Percentiles rank a stretch among this genome's conserved stretches.
These are phyloP conservation scores for Nymphalis io DNA, from an alignment of 1,140 invertebrate genomes.

Conservation along the genomic window DNA sequence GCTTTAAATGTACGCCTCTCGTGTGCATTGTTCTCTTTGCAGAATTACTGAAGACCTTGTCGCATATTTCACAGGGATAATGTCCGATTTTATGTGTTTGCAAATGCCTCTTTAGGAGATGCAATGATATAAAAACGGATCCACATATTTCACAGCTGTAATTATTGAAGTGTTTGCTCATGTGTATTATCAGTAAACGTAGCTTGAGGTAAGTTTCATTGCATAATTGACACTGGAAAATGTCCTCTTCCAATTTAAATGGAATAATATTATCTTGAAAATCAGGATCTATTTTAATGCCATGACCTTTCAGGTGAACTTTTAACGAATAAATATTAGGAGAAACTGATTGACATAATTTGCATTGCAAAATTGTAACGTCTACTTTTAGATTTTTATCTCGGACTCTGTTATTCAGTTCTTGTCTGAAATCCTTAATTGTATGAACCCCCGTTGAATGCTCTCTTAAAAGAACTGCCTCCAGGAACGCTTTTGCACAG, in stretches of 20 bases:
- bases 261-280: conserved; percentile 65
- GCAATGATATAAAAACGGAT: conserved; percentile 75
- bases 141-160: conserved; percentile 74
- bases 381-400: conserved; percentile 67
- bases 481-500: conserved; percentile 52
- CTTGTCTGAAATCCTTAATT: conserved; percentile 46
- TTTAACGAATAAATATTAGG: conserved; percentile 50
- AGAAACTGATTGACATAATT: conserved; percentile 47
- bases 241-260: conserved; percentile 52
- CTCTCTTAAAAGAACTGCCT: conserved; percentile 45
- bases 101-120: conserved; percentile 67
- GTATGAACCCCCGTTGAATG: conserved; percentile 50
- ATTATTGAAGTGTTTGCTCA: conserved; percentile 72
- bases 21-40: conserved; percentile 55
- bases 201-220: conserved; percentile 53
- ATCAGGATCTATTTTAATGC: conserved; percentile 51
- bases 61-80: conserved; percentile 65
- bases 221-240: conserved; percentile 63
- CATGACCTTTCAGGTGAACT: conserved; percentile 57
- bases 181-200: conserved; percentile 64
- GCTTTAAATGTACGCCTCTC: conserved; percentile 59
- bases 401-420: conserved; percentile 48
- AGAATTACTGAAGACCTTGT: conserved; percentile 65
- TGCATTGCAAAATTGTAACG: conserved; percentile 54
- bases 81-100: conserved; percentile 69